A percentile compares a stretch with the other conserved stretches of the same genome.
Evolutionary conservation across 2,113 vertebrate species (phyloP).

Genomic region (Phodopus roborovskii): DNA sequence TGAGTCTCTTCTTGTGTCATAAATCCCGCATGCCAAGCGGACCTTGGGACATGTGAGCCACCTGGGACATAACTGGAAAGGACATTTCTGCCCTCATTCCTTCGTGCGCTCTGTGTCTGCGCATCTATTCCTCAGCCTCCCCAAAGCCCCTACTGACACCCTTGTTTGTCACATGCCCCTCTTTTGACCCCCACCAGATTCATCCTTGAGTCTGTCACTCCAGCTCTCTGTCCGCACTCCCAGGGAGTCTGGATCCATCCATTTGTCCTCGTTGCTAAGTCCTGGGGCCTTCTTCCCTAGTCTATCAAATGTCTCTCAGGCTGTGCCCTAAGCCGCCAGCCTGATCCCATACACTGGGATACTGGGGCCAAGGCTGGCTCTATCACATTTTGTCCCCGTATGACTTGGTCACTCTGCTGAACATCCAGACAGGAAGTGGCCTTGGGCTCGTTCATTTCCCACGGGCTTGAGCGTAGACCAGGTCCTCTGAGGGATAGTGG

Average conservation of each 20-base stretch:
- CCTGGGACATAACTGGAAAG: background rate
- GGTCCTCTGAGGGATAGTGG: background rate
- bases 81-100: background rate
- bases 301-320: no score
- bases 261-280: background rate
- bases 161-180: background rate
- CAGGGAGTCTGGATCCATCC: background rate
- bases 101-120: background rate
- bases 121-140: background rate
- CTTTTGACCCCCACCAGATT: background rate
- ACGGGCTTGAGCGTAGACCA: background rate
- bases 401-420: background rate
- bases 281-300: background rate
- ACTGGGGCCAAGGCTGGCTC: background rate
- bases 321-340: background rate
- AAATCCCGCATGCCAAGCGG: background rate
- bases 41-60: background rate
- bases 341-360: background rate
- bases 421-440: background rate
- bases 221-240: background rate
- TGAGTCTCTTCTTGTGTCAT: background rate
- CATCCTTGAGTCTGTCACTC: no score
- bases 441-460: background rate
- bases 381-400: background rate
- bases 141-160: rapidly evolving